These are phyloP conservation scores for Bombus waltoni DNA, from an alignment of 1,140 invertebrate species.

Conservation along the genomic window DNA sequence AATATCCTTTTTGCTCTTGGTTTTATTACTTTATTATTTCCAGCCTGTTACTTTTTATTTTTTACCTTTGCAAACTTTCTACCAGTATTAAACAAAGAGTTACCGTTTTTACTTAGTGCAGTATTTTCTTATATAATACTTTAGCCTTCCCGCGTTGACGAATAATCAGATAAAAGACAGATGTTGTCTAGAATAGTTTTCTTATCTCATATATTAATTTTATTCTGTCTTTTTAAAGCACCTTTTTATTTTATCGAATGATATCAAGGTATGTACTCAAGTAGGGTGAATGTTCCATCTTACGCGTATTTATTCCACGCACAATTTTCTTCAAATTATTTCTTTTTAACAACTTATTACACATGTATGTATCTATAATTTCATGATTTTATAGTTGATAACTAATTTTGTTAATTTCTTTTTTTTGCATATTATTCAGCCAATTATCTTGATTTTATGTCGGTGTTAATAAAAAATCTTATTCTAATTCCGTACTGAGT, in stretches of 20 bases:
- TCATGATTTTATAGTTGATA: neutral
- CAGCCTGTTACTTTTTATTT: neutral
- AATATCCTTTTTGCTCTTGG: neutral
- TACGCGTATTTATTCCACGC: neutral
- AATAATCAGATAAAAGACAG: neutral
- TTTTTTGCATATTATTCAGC: neutral
- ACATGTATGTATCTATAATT: neutral
- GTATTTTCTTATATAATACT: neutral
- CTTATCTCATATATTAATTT: neutral
- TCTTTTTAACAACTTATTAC: neutral
- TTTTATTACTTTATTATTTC: neutral
- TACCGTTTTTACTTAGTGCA: neutral
- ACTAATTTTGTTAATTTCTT: neutral
- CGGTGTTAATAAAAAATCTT: neutral
- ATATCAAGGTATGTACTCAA: neutral
- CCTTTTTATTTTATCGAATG: neutral
- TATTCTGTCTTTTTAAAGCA: neutral
- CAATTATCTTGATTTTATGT: neutral
- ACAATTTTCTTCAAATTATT: neutral
- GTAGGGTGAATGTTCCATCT: neutral
- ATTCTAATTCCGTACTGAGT: neutral
- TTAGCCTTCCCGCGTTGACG: neutral
- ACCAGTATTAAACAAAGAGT: neutral
- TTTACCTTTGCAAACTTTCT: neutral
- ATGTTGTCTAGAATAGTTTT: neutral